Conservation (phyloP, 2,113 vertebrate species). For the Lucifuga dentata region DNA sequence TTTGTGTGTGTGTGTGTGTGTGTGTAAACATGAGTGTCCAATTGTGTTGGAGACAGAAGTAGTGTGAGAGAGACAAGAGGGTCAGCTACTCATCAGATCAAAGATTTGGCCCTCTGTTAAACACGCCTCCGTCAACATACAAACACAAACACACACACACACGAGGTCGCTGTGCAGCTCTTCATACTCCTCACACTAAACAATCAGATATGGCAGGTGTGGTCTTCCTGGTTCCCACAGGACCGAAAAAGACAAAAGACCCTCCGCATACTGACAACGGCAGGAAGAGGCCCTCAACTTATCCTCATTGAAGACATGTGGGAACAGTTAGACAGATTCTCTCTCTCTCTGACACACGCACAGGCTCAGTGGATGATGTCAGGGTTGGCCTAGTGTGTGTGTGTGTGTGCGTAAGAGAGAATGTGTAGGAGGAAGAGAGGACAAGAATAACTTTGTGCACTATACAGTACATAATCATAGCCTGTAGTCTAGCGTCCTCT, state of each 20-base stretch:
- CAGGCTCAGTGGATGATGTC: not conserved
- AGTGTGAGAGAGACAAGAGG: slow-evolving; percentile 60
- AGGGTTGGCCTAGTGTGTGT: not conserved
- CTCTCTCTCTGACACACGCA: slow-evolving; percentile 20
- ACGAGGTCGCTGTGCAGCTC: slow-evolving; percentile 4
- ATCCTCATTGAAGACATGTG: slow-evolving; percentile 25
- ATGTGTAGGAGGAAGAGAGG: not conserved
- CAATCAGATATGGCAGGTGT: slow-evolving; percentile 60
- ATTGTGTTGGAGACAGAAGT: slow-evolving; percentile 69
- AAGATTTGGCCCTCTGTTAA: slow-evolving; percentile 61
- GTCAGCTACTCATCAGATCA: slow-evolving; percentile 70
- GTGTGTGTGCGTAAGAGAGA: not conserved
- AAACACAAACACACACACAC: slow-evolving; percentile 33
- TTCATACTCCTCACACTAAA: slow-evolving; percentile 29
- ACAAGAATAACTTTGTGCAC: not conserved
- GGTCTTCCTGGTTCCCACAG: slow-evolving; percentile 37
- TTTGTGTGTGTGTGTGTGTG: slow-evolving; percentile 10
- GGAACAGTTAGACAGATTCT: not conserved
- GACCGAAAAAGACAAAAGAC: slow-evolving; percentile 65
- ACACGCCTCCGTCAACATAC: slow-evolving; percentile 25
- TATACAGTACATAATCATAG: too few relatives aligned
- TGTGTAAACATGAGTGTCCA: slow-evolving; percentile 49
- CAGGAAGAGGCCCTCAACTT: slow-evolving; percentile 51
- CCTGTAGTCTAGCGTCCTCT: slow-evolving; percentile 15
- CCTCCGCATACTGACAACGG: not conserved